Conservation (phyloP, 1,140 invertebrate species). For the Platyura marginata region DNA sequence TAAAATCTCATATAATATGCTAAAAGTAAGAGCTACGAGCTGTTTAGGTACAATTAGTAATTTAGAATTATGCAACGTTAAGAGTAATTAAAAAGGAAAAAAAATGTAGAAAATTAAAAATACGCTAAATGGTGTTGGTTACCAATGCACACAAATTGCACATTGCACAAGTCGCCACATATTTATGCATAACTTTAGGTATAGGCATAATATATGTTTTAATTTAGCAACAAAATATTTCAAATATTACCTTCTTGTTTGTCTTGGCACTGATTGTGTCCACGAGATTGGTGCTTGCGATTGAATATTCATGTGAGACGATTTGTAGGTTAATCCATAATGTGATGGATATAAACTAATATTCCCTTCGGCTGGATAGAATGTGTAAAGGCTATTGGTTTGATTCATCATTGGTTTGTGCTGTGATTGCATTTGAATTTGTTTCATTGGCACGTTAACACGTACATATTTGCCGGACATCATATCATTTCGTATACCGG, state of each 20-base stretch:
- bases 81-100: too few relatives aligned
- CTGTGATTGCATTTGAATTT: neutral
- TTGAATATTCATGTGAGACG: slow-evolving; percentile 18
- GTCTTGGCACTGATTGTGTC: slow-evolving; percentile 24
- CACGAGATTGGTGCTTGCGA: slow-evolving; percentile 22
- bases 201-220: too few relatives aligned
- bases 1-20: too few relatives aligned
- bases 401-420: neutral
- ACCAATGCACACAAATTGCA: too few relatives aligned
- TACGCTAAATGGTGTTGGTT: too few relatives aligned
- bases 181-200: too few relatives aligned
- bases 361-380: slow-evolving; percentile 23
- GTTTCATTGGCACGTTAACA: neutral
- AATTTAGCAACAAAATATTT: too few relatives aligned
- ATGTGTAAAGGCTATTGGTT: slow-evolving; percentile 22
- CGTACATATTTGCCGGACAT: neutral
- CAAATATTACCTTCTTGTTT: slow-evolving; percentile 24
- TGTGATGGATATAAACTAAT: slow-evolving; percentile 23
- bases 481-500: neutral
- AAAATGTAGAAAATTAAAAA: too few relatives aligned
- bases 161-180: too few relatives aligned
- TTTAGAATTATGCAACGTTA: too few relatives aligned
- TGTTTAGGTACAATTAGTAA: too few relatives aligned
- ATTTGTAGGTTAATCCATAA: slow-evolving; percentile 21
- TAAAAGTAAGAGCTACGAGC: too few relatives aligned